Conservation (phyloP, 2,888 invertebrate species). For the Polymixis lichenea region DNA sequence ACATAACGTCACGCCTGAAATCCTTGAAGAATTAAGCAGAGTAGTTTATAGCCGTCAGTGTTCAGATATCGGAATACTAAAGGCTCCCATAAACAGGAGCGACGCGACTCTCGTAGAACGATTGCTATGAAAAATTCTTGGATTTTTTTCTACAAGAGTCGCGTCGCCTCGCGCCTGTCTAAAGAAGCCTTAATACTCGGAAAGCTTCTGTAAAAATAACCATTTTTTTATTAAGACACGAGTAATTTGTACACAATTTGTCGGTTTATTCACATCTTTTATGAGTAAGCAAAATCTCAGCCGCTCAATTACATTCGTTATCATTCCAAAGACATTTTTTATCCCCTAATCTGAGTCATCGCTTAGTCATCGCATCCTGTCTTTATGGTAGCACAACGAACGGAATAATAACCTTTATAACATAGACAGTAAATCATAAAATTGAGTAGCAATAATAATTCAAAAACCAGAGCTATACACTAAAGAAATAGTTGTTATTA, state of each 20-base stretch:
- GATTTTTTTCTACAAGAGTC: too few relatives aligned
- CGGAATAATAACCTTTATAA: constrained; percentile 38
- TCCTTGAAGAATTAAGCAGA: background rate
- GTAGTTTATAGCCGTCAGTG: background rate
- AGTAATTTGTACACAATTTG: constrained; percentile 14
- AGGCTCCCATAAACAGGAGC: too few relatives aligned
- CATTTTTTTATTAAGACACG: background rate
- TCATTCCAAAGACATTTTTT: constrained; percentile 36
- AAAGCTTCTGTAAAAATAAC: background rate
- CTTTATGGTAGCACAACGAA: constrained; percentile 1
- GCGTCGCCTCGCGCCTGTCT: too few relatives aligned
- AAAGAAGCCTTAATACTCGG: too few relatives aligned
- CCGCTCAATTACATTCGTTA: constrained; percentile 32
- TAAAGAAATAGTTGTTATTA: constrained; percentile 51
- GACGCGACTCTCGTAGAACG: too few relatives aligned
- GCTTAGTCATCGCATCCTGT: constrained; percentile 59
- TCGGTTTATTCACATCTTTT: constrained; percentile 1
- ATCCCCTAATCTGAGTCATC: constrained; percentile 31
- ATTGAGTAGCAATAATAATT: constrained; percentile 27
- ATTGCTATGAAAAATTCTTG: too few relatives aligned
- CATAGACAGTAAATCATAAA: constrained; percentile 18
- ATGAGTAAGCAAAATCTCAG: constrained; percentile 33
- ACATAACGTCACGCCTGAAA: background rate
- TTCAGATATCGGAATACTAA: background rate
- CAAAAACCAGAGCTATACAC: constrained; percentile 24